phyloP scores from a whole-genome alignment of 2,113 vertebrate species.

The Toxotes chatareus region DNA sequence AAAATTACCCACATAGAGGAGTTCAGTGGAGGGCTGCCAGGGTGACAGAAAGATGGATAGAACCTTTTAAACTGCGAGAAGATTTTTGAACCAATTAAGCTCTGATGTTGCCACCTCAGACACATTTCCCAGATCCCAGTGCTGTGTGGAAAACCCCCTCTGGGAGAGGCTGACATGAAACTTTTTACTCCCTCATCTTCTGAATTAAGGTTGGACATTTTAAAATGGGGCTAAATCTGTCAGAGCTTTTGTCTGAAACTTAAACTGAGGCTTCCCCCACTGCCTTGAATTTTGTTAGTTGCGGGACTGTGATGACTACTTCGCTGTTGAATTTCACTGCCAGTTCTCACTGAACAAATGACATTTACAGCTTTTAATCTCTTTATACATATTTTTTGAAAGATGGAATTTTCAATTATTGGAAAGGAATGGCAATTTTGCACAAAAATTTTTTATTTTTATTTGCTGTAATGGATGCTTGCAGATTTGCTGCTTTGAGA shows the following conservation, averaged over 20 bases:
- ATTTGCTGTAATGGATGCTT: conserved; percentile 4
- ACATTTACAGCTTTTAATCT: conserved; percentile 34
- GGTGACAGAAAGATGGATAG: conserved; percentile 61
- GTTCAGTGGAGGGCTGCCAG: conserved; percentile 3
- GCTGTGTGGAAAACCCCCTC: conserved; percentile 37
- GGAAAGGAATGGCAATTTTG: conserved; percentile 6
- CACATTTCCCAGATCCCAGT: conserved; percentile 52
- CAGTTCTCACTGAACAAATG: background rate
- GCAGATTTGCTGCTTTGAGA: conserved; percentile 7
- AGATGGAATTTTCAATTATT: conserved; percentile 13
- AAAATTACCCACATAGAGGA: conserved; percentile 15
- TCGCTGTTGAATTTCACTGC: background rate
- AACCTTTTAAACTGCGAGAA: conserved; percentile 49
- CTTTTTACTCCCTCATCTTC: conserved; percentile 43
- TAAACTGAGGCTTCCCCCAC: conserved; percentile 9
- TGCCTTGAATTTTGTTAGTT: conserved; percentile 23
- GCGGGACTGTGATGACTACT: background rate
- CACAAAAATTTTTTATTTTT: background rate
- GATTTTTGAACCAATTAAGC: conserved; percentile 74
- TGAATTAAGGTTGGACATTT: conserved; percentile 62
- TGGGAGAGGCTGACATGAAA: conserved; percentile 59
- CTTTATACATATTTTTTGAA: background rate
- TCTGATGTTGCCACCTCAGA: conserved; percentile 61
- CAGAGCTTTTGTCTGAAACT: conserved; percentile 41
- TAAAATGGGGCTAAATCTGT: conserved; percentile 70